Conservation (phyloP, 2,113 vertebrate species). For the Zeus faber region DNA sequence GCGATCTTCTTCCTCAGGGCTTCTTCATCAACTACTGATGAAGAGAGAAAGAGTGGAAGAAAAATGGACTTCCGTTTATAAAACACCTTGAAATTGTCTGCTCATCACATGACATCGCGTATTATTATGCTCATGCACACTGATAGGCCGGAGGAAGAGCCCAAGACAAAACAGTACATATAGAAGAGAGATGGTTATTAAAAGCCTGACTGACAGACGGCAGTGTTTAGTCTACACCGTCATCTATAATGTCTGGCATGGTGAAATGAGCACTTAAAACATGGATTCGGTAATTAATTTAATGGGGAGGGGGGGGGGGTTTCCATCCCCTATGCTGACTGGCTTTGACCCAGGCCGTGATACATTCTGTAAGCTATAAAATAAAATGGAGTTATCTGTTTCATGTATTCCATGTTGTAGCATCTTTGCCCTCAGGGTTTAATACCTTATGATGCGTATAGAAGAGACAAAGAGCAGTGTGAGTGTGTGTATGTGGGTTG, state of each 20-base stretch:
- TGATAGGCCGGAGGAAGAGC: no score
- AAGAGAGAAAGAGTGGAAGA: constrained; percentile 11
- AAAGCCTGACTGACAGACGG: no score
- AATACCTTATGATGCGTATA: constrained; percentile 11
- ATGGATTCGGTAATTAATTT: constrained; percentile 2
- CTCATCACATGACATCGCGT: no score
- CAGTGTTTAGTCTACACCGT: no score
- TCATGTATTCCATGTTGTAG: no score
- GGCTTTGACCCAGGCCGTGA: no score
- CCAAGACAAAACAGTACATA: not conserved
- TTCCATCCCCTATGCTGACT: not conserved
- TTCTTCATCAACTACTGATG: constrained; percentile 62
- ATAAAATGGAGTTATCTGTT: no score
- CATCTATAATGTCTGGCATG: no score
- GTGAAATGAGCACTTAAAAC: constrained; percentile 8
- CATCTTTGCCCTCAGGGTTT: constrained; percentile 10
- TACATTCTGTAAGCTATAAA: no score
- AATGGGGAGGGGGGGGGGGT: not conserved
- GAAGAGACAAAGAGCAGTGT: not conserved
- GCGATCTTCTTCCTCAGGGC: constrained; percentile 72
- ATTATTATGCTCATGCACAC: no score
- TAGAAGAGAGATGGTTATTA: not conserved
- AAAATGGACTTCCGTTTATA: no score
- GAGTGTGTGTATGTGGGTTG: not conserved
- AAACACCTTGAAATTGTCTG: no score